Evolutionary conservation across 2,888 invertebrate species (phyloP).

Genomic region (Norana najaformis): DNA sequence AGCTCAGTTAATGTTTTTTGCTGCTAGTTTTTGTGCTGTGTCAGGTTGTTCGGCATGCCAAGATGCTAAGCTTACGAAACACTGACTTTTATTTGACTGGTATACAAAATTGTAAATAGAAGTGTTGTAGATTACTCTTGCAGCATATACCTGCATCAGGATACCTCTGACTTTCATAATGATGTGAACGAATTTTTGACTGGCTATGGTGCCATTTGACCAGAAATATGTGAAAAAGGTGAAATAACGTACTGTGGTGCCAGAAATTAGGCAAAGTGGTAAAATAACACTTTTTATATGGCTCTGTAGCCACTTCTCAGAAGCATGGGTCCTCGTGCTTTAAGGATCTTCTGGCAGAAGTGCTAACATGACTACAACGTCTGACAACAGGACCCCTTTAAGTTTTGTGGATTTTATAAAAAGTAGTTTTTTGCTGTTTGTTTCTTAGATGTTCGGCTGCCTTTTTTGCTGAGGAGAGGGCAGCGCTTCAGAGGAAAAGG

Average conservation of each 20-base stretch:
- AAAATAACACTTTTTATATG: background rate
- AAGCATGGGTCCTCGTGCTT: too few relatives aligned
- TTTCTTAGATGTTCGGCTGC: conserved; percentile 67
- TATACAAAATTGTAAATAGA: background rate
- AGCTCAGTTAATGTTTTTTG: background rate
- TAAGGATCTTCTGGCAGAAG: too few relatives aligned
- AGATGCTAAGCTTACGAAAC: background rate
- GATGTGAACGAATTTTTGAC: background rate
- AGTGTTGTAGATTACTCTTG: background rate
- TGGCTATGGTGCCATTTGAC: background rate
- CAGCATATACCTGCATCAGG: background rate
- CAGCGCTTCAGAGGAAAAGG: conserved; percentile 84
- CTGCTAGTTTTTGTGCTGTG: background rate
- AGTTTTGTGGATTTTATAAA: background rate
- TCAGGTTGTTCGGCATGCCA: background rate
- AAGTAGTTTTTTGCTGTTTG: background rate
- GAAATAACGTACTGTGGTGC: background rate
- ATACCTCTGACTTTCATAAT: background rate
- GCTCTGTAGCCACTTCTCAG: background rate
- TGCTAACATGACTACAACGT: background rate
- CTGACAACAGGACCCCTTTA: background rate
- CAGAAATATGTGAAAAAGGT: background rate
- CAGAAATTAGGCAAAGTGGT: background rate
- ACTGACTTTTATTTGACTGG: background rate
- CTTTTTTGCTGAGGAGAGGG: conserved; percentile 92